These are phyloP conservation scores for Pteropus alecto DNA, from an alignment of 2,113 vertebrate species.

Conservation along the genomic window DNA sequence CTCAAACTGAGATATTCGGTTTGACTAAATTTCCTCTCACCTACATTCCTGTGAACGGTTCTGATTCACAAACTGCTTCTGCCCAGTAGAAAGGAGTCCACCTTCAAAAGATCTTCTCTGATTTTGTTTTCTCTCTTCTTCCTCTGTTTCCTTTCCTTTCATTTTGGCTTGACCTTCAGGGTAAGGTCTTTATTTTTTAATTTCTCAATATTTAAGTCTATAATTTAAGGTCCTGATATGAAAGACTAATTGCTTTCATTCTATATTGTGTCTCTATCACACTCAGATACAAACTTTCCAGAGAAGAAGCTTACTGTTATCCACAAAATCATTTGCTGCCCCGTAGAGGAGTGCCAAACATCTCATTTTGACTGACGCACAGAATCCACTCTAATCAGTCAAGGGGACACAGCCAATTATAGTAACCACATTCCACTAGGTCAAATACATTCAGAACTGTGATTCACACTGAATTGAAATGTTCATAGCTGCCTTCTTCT, in stretches of 20 bases:
- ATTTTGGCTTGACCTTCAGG: conserved; percentile 23
- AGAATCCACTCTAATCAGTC: conserved; percentile 50
- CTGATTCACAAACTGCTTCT: conserved; percentile 14
- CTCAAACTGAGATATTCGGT: not conserved
- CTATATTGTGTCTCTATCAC: not conserved
- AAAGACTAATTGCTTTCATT: conserved; percentile 4
- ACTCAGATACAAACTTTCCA: conserved; percentile 17
- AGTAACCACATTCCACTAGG: conserved; percentile 30
- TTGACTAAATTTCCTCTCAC: conserved; percentile 34
- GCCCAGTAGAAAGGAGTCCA: not conserved
- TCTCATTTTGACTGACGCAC: conserved; percentile 7
- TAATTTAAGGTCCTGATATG: not conserved
- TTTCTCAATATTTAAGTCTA: conserved; percentile 5
- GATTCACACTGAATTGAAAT: conserved; percentile 21
- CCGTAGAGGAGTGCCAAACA: conserved; percentile 40
- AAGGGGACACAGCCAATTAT: conserved; percentile 32
- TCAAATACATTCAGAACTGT: conserved; percentile 40
- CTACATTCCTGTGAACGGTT: not conserved
- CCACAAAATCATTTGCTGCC: not conserved
- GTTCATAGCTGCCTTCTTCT: not conserved
- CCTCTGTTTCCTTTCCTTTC: conserved; percentile 26
- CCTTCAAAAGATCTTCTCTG: conserved; percentile 25
- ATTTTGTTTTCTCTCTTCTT: conserved; percentile 43
- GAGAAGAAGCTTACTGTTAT: conserved; percentile 26
- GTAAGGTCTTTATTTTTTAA: conserved; percentile 23